Evolutionary conservation across 2,888 invertebrate species (phyloP).

Genomic region (Selenia dentaria): DNA sequence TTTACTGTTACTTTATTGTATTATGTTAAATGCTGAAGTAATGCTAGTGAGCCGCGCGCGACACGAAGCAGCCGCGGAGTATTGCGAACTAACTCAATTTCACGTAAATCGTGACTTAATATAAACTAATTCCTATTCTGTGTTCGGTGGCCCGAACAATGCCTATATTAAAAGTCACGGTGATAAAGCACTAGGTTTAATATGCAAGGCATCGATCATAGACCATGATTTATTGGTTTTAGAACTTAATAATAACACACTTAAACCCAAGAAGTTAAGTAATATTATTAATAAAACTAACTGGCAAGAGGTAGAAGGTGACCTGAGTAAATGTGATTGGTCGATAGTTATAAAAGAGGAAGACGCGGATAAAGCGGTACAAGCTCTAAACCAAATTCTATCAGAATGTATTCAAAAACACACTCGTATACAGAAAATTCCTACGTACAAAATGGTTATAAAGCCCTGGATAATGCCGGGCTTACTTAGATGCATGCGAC

Average conservation of each 20-base stretch:
- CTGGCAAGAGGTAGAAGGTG: not conserved
- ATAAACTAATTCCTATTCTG: too few species aligned
- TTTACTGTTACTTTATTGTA: too few species aligned
- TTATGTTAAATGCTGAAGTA: too few species aligned
- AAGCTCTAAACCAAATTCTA: not conserved
- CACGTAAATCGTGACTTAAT: too few species aligned
- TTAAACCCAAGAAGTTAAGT: not conserved
- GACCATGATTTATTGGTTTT: not conserved
- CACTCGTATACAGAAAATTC: not conserved
- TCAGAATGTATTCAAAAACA: not conserved
- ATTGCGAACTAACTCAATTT: too few species aligned
- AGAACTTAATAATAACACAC: not conserved
- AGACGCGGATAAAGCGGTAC: not conserved
- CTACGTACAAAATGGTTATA: not conserved
- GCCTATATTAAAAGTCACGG: too few species aligned
- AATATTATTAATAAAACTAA: not conserved
- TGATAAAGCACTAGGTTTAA: slow-evolving; percentile 3
- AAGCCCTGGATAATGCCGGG: not conserved
- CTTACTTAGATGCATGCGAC: not conserved
- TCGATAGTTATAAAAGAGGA: not conserved
- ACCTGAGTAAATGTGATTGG: not conserved
- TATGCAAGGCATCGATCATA: not conserved
- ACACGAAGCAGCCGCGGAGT: too few species aligned
- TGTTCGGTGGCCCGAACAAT: too few species aligned
- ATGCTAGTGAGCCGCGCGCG: too few species aligned